Conservation (phyloP, 2,888 invertebrate genomes). For the Xanthostigma xanthostigma region DNA sequence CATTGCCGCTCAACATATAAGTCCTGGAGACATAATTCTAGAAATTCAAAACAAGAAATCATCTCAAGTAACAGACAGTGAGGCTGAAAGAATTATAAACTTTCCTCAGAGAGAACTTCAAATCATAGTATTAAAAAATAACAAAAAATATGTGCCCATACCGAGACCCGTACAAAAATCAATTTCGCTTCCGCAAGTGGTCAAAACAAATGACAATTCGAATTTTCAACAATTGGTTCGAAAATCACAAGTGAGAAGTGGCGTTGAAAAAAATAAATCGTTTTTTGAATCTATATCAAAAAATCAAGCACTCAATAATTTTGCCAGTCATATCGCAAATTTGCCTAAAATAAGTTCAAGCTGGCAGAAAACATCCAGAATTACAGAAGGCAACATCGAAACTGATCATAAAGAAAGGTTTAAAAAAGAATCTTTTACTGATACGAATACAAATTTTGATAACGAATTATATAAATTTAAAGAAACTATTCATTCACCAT, state of each 20-base stretch:
- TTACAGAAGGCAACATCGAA: no score
- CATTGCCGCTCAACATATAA: slow-evolving; percentile 1
- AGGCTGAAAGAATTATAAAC: background rate
- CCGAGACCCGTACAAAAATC: background rate
- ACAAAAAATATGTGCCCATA: background rate
- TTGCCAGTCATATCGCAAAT: no score
- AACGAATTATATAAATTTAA: no score
- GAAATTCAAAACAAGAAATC: slow-evolving; percentile 1
- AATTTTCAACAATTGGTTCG: background rate
- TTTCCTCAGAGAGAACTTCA: background rate
- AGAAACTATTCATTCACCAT: no score
- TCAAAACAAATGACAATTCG: background rate
- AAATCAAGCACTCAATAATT: background rate
- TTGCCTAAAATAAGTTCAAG: background rate
- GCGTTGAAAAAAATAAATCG: background rate
- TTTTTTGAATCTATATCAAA: background rate
- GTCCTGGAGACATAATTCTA: slow-evolving; percentile 1
- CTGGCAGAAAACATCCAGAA: background rate
- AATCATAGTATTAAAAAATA: slow-evolving; percentile 2
- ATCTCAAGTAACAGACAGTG: background rate
- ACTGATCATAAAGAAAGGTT: no score
- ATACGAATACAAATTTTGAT: no score
- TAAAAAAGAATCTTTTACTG: no score
- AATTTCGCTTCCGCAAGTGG: background rate
- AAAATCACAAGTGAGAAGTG: background rate